Conservation (phyloP, 2,888 invertebrate genomes). For the Alviniconcha strummeri region DNA sequence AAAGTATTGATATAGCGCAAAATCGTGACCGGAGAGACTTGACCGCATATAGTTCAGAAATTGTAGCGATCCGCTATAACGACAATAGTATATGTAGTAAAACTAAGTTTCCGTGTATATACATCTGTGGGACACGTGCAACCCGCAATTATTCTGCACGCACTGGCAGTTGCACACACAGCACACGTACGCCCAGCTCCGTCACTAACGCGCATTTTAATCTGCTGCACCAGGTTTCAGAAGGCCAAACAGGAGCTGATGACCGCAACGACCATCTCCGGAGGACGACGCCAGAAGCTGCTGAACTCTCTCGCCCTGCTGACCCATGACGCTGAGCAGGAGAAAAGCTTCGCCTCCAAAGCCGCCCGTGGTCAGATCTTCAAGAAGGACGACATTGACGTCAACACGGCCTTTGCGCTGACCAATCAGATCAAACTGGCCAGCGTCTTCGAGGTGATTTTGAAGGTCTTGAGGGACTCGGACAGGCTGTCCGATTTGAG, state of each 20-base stretch:
- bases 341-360: constrained; percentile 15
- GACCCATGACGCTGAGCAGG: background rate
- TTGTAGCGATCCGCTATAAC: too few species aligned
- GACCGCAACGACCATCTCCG: background rate
- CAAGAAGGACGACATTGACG: background rate
- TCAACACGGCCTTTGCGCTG: constrained; percentile 11
- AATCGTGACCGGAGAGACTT: too few species aligned
- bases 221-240: background rate
- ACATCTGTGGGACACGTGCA: too few species aligned
- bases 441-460: constrained; percentile 2
- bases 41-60: too few species aligned
- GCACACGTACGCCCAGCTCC: too few species aligned
- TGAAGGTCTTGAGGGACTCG: background rate
- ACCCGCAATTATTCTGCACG: too few species aligned
- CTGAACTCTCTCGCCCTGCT: background rate
- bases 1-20: too few species aligned
- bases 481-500: too few species aligned
- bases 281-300: background rate
- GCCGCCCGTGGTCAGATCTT: background rate
- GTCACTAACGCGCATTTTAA: too few species aligned
- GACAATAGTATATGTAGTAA: too few species aligned
- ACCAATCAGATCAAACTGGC: constrained; percentile 26
- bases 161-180: too few species aligned
- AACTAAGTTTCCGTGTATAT: too few species aligned
- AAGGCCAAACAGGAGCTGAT: background rate